Evolutionary conservation across 2,797 vertebrate genomes (phyloP), one percentile per base, ranked within the genome.

Genomic region (Bradypodion ventrale): DNA sequence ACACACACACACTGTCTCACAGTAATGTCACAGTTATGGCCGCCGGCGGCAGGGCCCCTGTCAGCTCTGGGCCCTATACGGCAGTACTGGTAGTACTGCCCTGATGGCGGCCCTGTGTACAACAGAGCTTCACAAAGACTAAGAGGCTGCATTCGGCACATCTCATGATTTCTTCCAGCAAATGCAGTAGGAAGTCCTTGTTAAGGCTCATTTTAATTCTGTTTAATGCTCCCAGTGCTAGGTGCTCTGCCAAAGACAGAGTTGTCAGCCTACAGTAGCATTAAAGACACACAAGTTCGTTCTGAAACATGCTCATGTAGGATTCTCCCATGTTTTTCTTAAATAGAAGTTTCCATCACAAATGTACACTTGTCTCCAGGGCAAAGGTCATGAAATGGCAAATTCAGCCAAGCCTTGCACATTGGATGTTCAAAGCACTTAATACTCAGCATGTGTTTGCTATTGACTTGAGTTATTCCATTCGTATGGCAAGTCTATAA

Each of bases 331-430:
- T 3, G 5, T 35, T 8, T 60, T 52, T 21, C 60, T 84, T 52
- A 56, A 79, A 19, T 19, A 16, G 37, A 74, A 35, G 35, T 52
- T 25, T 46, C 32, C 27, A 19, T 75, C 80, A 12, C 49, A 60
- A 52, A 40, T 23, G 21, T 42, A 63, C 13, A 10, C 29, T 68
- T 83, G 32, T 66, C 75, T 85, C 56, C 66, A 46, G 25, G 73
- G 46, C 27, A 70, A 46, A 42, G 23, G 25, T n/a, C 10, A 35
- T 75, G 78, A 75, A 85, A 82, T 40, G 83, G 16, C 66, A 76
- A 60, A 32, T 29, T 8, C 7, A 10, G 15, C 72, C n/a, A 35
- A 65, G 59, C 21, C 13, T 9, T 8, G 13, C 10, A 21, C 23
- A 10, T 25, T 44, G 40, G 7, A 70, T 27, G 4, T 80, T 70